Percentiles rank a stretch among this genome's conserved stretches.
phyloP scores from a whole-genome alignment of 2,113 vertebrate genomes.

The Peromyscus maniculatus region DNA sequence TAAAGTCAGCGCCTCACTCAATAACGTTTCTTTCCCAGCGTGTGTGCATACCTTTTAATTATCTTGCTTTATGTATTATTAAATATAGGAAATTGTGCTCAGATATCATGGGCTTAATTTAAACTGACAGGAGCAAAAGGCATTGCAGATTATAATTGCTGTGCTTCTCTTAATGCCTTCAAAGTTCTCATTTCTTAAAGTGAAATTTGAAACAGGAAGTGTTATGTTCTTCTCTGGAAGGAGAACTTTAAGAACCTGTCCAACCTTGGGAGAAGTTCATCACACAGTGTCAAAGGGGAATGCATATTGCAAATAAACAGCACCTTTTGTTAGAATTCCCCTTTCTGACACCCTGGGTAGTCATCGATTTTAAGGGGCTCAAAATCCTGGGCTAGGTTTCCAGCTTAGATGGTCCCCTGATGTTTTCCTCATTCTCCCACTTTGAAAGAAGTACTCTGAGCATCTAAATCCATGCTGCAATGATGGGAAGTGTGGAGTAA shows the following conservation, averaged over 20 bases:
- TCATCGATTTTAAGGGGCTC: not conserved
- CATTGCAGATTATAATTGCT: constrained; percentile 69
- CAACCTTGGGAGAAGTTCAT: constrained; percentile 52
- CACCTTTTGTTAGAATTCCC: not conserved
- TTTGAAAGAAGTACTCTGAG: not conserved
- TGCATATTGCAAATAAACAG: not conserved
- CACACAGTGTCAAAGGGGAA: not conserved
- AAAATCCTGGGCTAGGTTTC: not conserved
- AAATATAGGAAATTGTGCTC: constrained; percentile 82
- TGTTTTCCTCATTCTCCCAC: not conserved
- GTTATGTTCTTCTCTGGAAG: constrained; percentile 50
- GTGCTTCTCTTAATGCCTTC: constrained; percentile 67
- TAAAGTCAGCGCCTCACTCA: constrained; percentile 68
- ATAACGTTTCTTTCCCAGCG: constrained; percentile 75
- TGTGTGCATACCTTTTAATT: constrained; percentile 81
- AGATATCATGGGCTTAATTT: constrained; percentile 80
- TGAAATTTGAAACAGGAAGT: constrained; percentile 64
- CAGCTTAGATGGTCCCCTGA: not conserved
- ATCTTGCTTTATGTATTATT: constrained; percentile 84
- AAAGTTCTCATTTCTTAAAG: constrained; percentile 67
- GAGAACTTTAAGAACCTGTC: constrained; percentile 40
- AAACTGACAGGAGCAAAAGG: constrained; percentile 77
- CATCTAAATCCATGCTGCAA: not conserved
- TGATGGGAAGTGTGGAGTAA: constrained; percentile 18
- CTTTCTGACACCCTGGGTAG: not conserved